Conservation (phyloP, 2,888 invertebrate genomes). For the Phania funesta region DNA sequence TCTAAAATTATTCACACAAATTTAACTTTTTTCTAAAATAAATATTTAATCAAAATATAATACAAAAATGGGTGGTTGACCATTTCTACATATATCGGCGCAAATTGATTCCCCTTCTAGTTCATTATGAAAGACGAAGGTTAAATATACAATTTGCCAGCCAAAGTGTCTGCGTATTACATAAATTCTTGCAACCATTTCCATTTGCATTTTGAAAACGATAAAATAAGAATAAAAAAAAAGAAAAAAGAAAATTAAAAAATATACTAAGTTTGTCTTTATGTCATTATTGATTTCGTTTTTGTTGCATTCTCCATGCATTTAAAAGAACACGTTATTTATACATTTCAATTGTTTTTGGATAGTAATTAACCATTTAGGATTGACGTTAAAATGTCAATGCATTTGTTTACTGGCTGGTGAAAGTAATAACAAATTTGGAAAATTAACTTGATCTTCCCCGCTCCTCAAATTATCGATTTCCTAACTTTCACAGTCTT, state of each 20-base stretch:
- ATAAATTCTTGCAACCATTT: slow-evolving; percentile 32
- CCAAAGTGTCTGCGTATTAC: slow-evolving; percentile 51
- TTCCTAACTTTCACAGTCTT: too few relatives aligned
- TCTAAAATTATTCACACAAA: too few relatives aligned
- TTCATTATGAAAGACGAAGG: slow-evolving; percentile 38
- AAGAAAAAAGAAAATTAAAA: not conserved
- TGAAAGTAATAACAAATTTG: too few relatives aligned
- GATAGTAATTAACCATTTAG: not conserved
- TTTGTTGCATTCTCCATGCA: not conserved
- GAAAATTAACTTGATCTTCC: too few relatives aligned
- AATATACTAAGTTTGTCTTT: slow-evolving; percentile 11
- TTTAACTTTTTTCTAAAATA: too few relatives aligned
- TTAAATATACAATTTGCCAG: slow-evolving; percentile 45
- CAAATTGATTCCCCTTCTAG: slow-evolving; percentile 3
- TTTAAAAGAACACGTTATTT: not conserved
- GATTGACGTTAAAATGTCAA: too few relatives aligned
- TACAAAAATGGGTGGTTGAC: not conserved
- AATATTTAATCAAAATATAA: not conserved
- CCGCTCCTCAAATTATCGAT: too few relatives aligned
- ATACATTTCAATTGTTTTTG: not conserved
- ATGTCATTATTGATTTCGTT: not conserved
- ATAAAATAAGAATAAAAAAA: not conserved
- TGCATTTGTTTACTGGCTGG: too few relatives aligned
- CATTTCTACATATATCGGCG: not conserved
- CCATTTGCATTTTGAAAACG: slow-evolving; percentile 13